These are phyloP conservation scores for Typhlomys cinereus DNA, from an alignment of 2,113 vertebrate species.

Conservation along the genomic window DNA sequence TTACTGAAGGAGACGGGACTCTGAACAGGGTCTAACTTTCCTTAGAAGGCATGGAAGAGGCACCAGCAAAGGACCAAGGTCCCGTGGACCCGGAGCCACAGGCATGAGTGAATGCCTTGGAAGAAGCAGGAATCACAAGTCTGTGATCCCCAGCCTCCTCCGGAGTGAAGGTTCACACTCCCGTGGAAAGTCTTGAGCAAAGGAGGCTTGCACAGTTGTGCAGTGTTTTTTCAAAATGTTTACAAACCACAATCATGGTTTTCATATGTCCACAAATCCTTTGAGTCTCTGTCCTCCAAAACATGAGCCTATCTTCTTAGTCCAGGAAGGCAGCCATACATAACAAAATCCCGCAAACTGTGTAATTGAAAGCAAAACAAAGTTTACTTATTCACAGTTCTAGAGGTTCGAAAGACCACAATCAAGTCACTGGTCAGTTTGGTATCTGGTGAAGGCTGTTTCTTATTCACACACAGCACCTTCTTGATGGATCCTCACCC, in stretches of 20 bases:
- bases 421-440: background rate
- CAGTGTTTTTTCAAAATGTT: background rate
- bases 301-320: background rate
- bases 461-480: background rate
- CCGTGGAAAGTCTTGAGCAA: background rate
- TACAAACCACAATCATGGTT: background rate
- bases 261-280: background rate
- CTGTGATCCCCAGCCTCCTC: background rate
- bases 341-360: background rate
- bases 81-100: background rate
- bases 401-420: background rate
- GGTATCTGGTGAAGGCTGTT: background rate
- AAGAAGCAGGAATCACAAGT: background rate
- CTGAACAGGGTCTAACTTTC: background rate
- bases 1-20: background rate
- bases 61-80: background rate
- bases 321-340: background rate
- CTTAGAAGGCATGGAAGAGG: background rate
- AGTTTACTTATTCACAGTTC: background rate
- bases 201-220: background rate
- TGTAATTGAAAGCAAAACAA: background rate
- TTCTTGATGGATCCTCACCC: background rate
- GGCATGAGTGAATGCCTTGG: background rate
- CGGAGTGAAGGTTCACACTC: background rate
- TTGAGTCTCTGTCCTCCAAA: background rate